phyloP scores from a whole-genome alignment of 2,113 vertebrate species.

The Dissostichus mawsoni region DNA sequence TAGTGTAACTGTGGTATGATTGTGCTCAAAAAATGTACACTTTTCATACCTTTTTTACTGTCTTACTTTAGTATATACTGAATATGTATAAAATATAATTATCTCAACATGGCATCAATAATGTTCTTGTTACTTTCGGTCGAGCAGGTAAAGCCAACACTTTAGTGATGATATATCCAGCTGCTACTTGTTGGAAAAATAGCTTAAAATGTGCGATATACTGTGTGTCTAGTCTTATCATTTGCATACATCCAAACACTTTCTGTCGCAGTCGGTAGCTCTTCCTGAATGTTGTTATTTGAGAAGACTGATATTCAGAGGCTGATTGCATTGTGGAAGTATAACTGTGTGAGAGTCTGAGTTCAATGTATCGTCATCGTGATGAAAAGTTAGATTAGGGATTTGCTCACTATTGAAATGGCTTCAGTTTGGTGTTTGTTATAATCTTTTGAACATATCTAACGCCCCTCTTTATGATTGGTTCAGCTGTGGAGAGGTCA shows the following conservation, averaged over 20 bases:
- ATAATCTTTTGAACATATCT: background rate
- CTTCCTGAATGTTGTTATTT: background rate
- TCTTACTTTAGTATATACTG: too few species aligned
- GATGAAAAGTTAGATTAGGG: too few species aligned
- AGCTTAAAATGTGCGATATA: background rate
- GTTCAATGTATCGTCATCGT: background rate
- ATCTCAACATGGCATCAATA: too few species aligned
- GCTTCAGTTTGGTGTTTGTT: background rate
- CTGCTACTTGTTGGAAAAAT: background rate
- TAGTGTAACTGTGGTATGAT: too few species aligned
- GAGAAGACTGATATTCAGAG: background rate
- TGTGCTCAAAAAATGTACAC: too few species aligned
- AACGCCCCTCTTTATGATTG: background rate
- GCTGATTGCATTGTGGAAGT: background rate
- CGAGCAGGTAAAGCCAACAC: too few species aligned
- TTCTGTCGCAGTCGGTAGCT: background rate
- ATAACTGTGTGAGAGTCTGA: background rate
- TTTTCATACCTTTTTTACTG: too few species aligned
- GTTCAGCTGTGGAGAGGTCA: background rate
- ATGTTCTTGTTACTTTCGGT: too few species aligned
- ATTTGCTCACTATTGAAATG: background rate
- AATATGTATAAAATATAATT: too few species aligned
- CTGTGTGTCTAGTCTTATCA: background rate
- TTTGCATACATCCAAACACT: background rate
- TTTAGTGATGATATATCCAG: too few species aligned